Percentiles rank a stretch among this genome's conserved stretches.
These are phyloP conservation scores for Hirundo rustica DNA, from an alignment of 2,797 vertebrate genomes.

Conservation along the genomic window DNA sequence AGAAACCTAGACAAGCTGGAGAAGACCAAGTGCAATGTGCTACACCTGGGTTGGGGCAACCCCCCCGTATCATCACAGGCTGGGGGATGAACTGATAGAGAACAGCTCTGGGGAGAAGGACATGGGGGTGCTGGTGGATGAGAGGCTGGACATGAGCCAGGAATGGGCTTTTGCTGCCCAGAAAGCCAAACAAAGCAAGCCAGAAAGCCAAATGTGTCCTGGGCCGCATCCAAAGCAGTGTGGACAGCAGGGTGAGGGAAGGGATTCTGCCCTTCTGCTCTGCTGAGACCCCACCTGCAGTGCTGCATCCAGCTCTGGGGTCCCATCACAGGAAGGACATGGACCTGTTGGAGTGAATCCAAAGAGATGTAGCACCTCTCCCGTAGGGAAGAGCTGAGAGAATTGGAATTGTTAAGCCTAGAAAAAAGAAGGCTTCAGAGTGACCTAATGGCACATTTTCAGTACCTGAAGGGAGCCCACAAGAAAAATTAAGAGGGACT, in stretches of 20 bases:
- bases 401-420: background rate
- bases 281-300: background rate
- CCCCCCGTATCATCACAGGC: rapidly evolving
- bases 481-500: background rate
- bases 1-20: background rate
- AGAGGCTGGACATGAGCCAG: background rate
- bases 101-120: background rate
- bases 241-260: rapidly evolving
- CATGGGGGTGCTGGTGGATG: rapidly evolving
- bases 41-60: rapidly evolving
- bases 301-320: background rate
- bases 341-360: background rate
- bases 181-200: background rate
- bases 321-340: background rate
- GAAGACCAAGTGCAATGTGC: background rate
- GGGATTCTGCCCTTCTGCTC: rapidly evolving
- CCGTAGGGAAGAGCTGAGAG: background rate
- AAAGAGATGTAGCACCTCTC: background rate
- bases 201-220: rapidly evolving
- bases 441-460: background rate
- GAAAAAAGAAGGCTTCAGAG: background rate
- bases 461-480: background rate
- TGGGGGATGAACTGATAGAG: rapidly evolving
- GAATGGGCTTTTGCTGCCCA: rapidly evolving
- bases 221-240: background rate